These are phyloP conservation scores for Pachyuromys duprasi DNA, from an alignment of 2,797 vertebrate species.

Conservation along the genomic window DNA sequence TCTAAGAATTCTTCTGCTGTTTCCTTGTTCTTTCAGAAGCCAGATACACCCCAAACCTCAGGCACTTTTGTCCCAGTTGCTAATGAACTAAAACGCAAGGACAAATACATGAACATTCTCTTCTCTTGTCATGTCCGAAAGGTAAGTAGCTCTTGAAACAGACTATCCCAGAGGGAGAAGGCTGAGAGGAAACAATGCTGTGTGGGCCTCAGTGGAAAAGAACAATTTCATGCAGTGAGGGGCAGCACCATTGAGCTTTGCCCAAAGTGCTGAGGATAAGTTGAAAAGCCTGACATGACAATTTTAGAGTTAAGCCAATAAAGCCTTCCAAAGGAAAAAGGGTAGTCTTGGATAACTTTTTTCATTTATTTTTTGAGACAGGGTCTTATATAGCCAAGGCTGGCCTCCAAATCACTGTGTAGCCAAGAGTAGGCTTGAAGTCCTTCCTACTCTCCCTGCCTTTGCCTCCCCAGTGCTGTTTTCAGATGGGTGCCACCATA, in stretches of 20 bases:
- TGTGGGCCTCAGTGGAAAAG: rapidly evolving
- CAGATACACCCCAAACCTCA: slow-evolving; percentile 91
- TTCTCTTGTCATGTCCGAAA: slow-evolving; percentile 98
- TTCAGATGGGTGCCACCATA: background rate
- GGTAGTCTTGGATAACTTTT: background rate
- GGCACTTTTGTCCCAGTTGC: slow-evolving; percentile 93
- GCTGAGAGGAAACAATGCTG: background rate
- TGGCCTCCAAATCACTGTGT: background rate
- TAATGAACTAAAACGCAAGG: slow-evolving; percentile 96
- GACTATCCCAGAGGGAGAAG: background rate
- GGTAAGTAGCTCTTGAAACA: slow-evolving; percentile 86
- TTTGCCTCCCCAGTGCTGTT: background rate
- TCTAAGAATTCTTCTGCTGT: background rate
- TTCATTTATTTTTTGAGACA: background rate
- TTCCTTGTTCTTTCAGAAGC: slow-evolving; percentile 89
- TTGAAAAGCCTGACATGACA: too few species aligned
- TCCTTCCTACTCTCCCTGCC: background rate
- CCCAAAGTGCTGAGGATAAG: background rate
- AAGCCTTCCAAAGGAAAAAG: background rate
- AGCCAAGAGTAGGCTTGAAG: background rate
- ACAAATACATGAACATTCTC: slow-evolving; percentile 98
- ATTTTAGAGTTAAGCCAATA: background rate
- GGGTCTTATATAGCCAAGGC: background rate
- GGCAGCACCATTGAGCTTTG: rapidly evolving
- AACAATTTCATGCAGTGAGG: rapidly evolving